phyloP scores from a whole-genome alignment of 1,140 invertebrate genomes.

The Aphaenogaster ashmeadi region DNA sequence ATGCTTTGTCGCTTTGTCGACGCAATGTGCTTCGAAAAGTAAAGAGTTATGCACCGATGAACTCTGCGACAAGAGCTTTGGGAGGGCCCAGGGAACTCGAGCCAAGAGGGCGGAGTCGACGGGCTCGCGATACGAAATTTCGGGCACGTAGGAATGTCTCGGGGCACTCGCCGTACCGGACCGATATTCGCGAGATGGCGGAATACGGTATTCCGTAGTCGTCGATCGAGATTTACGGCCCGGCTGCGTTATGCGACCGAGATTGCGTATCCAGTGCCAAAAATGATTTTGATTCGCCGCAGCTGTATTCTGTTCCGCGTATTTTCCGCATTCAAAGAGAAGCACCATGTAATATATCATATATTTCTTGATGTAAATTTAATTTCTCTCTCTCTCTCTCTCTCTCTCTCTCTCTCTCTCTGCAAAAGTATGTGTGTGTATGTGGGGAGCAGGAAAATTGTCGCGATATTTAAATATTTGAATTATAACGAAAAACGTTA shows the following conservation, averaged over 20 bases:
- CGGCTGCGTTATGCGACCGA: neutral
- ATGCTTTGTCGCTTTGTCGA: constrained; percentile 65
- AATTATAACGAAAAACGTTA: neutral
- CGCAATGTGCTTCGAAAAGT: constrained; percentile 67
- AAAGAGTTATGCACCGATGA: constrained; percentile 76
- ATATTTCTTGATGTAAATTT: constrained; percentile 5
- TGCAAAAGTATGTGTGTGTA: neutral
- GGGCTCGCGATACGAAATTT: constrained; percentile 62
- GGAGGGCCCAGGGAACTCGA: neutral
- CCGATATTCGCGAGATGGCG: constrained; percentile 39
- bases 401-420: neutral
- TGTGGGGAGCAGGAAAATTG: neutral
- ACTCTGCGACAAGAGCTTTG: constrained; percentile 49
- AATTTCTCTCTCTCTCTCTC: neutral
- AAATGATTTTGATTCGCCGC: constrained; percentile 46
- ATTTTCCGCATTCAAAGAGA: neutral
- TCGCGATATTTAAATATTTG: neutral
- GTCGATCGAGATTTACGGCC: constrained; percentile 35
- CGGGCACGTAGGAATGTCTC: constrained; percentile 71
- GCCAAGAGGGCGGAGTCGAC: constrained; percentile 28
- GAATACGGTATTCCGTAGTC: constrained; percentile 53
- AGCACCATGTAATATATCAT: too few relatives aligned
- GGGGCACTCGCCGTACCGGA: neutral
- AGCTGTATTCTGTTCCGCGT: neutral
- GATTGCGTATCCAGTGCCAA: constrained; percentile 30